Evolutionary conservation across 2,113 vertebrate species (phyloP).

Genomic region (Pica pica): DNA sequence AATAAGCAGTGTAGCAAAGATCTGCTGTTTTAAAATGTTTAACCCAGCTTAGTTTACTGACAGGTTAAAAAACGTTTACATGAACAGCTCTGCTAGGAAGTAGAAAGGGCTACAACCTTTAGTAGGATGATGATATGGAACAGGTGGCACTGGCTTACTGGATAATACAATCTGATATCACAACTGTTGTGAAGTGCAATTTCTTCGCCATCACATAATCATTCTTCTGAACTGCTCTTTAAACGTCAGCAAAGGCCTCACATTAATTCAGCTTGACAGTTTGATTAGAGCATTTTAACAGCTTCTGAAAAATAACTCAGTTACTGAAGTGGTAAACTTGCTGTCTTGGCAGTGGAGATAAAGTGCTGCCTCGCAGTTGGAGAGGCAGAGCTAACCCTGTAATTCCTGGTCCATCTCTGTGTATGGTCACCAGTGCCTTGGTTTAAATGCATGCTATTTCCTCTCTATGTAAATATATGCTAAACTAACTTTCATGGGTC

Average conservation of each 20-base stretch:
- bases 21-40: neutral
- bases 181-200: neutral
- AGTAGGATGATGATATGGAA: neutral
- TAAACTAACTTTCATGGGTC: neutral
- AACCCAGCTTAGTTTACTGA: neutral
- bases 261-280: constrained; percentile 24
- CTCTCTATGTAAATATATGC: neutral
- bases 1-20: neutral
- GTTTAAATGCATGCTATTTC: neutral
- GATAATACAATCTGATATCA: neutral
- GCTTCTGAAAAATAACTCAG: constrained; percentile 37
- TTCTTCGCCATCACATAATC: neutral
- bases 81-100: neutral
- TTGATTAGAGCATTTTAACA: constrained; percentile 43
- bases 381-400: neutral
- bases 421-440: neutral
- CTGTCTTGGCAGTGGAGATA: constrained; percentile 3
- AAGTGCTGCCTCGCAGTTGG: neutral
- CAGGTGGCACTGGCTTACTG: neutral
- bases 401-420: neutral
- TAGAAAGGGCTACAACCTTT: neutral
- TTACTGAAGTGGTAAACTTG: constrained; percentile 24
- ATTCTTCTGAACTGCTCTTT: neutral
- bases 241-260: neutral
- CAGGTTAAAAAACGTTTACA: neutral